These are phyloP conservation scores for Apocheima hispidaria DNA, from an alignment of 2,888 invertebrate genomes.

Conservation along the genomic window DNA sequence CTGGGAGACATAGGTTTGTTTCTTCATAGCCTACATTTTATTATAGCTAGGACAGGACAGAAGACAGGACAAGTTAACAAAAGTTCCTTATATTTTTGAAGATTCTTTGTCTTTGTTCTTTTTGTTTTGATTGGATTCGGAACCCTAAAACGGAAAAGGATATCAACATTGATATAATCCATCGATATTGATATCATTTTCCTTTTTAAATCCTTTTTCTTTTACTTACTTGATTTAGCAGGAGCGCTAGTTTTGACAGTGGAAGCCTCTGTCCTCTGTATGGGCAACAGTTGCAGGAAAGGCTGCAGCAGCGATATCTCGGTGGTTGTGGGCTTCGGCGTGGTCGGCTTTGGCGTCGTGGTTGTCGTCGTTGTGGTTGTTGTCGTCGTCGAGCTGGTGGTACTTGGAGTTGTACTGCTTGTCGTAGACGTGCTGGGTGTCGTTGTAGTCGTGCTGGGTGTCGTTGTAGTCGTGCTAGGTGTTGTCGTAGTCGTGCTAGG, in stretches of 20 bases:
- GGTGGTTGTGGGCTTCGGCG: constrained; percentile 63
- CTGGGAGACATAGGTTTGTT: no score
- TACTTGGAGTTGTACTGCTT: constrained; percentile 70
- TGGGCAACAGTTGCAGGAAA: constrained; percentile 78
- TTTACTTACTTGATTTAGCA: constrained; percentile 57
- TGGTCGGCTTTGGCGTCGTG: constrained; percentile 66
- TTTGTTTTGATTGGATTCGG: no score
- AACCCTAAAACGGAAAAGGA: not conserved
- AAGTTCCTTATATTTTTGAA: no score
- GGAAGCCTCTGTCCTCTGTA: constrained; percentile 62
- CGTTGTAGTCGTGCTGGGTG: constrained; percentile 60
- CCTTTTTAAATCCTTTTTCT: not conserved
- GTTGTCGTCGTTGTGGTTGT: constrained; percentile 75
- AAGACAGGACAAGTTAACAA: no score
- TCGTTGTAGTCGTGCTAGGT: constrained; percentile 60
- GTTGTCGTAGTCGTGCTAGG: constrained; percentile 63
- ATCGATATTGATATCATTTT: no score
- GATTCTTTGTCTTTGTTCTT: no score
- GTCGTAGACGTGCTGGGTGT: constrained; percentile 63
- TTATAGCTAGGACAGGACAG: no score
- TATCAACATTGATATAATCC: no score
- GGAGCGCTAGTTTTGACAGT: constrained; percentile 55
- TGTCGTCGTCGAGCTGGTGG: constrained; percentile 66
- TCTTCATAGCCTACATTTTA: no score
- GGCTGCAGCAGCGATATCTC: constrained; percentile 61